Conservation (phyloP, 2,888 invertebrate genomes). For the Pomacea canaliculata region DNA sequence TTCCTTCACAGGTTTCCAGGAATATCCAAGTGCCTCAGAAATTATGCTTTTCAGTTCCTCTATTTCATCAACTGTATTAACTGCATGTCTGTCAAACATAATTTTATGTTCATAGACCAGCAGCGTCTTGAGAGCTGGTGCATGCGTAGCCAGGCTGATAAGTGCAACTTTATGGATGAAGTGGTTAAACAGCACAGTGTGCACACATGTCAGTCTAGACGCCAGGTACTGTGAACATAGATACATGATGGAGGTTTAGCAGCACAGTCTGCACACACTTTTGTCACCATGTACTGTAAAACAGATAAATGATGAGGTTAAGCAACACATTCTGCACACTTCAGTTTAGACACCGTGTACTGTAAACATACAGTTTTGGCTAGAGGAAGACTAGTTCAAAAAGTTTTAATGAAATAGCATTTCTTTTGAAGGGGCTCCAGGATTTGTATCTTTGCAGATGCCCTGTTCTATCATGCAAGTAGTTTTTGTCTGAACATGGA, state of each 20-base stretch:
- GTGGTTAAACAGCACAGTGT: slow-evolving; percentile 11
- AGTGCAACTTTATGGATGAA: slow-evolving; percentile 16
- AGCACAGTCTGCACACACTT: background rate
- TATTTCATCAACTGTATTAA: background rate
- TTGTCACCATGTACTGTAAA: slow-evolving; percentile 16
- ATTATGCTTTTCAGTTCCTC: slow-evolving; percentile 1
- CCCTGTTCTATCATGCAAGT: too few species aligned
- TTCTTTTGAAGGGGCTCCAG: too few species aligned
- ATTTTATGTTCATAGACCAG: slow-evolving; percentile 22
- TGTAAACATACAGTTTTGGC: too few species aligned
- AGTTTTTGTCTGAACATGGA: too few species aligned
- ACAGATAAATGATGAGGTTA: too few species aligned
- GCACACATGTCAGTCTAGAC: background rate
- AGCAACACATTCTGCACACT: too few species aligned
- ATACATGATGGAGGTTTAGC: slow-evolving; percentile 10
- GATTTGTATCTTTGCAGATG: too few species aligned
- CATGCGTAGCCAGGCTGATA: background rate
- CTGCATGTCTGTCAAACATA: slow-evolving; percentile 7
- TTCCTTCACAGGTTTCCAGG: slow-evolving; percentile 7
- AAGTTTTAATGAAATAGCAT: too few species aligned
- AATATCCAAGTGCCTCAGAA: background rate
- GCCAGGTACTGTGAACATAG: slow-evolving; percentile 16
- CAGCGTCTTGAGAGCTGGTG: background rate
- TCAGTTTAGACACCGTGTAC: too few species aligned
- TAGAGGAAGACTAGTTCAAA: too few species aligned